Base-by-base conservation (phyloP, 2,113 vertebrate species). In the Chaetops frenatus region DNA sequence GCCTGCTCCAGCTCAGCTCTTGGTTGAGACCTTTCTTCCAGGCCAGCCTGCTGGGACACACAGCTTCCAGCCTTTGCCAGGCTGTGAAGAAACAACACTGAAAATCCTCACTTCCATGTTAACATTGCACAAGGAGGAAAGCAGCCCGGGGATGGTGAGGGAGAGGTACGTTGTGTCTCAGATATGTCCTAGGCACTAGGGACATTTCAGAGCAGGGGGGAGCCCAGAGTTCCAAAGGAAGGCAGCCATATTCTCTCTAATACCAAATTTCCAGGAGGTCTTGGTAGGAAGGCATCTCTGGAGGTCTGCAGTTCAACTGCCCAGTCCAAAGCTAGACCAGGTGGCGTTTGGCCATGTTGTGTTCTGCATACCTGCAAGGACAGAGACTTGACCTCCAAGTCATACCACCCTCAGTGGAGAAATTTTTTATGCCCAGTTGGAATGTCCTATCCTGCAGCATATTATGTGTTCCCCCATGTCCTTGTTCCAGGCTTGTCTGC, bases 61-160 rank as follows among this genome's bases (percentile, higher is more conserved):
- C 12, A 73, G 28, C 10, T 88, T 80, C 36, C 42, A 73, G 33
- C 40, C 10, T 80, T 80, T 78, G 44, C 35, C 42, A 86, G 48
- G 11, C 38, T 2, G 0, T 60, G 79, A 22, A 72, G 53, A 67
- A 93, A 71, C 7, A 21, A 67, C 53, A n/a, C 11, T 35, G 35
- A 81, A 70, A 29, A 47, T 40, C 22, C 3, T 33, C 16, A 12
- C 5, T 79, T 35, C 24, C 0, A 0, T 2, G 4, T 50, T 67
- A 71, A 50, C 2, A 3, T 23, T 85, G 18, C 42, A 42, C 0
- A 0, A 79, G 29, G 27, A 85, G 16, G 24, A 56, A 74, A 64
- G 40, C 48, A 67, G 35, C 27, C 29, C 12, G 18, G 70, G 42
- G 12, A 6, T 28, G 21, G 6, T 57, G 50, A 79, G 14, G 33